phyloP scores from a whole-genome alignment of 2,888 invertebrate genomes.

The Helobdella robusta region DNA sequence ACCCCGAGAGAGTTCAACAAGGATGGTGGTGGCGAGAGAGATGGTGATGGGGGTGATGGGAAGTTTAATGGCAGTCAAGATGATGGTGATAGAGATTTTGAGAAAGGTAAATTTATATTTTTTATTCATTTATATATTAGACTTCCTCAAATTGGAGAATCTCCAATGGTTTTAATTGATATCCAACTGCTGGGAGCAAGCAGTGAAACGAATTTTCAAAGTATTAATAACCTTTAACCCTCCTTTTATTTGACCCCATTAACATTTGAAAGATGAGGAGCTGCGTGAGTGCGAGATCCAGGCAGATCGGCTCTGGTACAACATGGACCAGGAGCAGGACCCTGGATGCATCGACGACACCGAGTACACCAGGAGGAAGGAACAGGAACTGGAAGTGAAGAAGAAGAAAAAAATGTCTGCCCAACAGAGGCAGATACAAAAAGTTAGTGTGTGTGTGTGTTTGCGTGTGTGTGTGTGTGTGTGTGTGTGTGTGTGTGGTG shows the following conservation, averaged over 20 bases:
- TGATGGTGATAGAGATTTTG: neutral
- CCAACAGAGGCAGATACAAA: slow-evolving; percentile 88
- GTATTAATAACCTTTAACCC: neutral
- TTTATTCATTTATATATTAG: too few species aligned
- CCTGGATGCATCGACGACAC: slow-evolving; percentile 1
- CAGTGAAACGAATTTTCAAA: too few species aligned
- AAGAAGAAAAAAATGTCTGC: slow-evolving; percentile 87
- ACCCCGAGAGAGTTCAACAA: slow-evolving; percentile 40
- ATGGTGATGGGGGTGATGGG: neutral
- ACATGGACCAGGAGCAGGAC: slow-evolving; percentile 65
- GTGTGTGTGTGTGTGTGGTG: too few species aligned
- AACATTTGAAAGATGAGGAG: slow-evolving; percentile 25
- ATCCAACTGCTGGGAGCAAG: too few species aligned
- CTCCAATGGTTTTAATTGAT: too few species aligned
- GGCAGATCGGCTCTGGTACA: slow-evolving; percentile 88
- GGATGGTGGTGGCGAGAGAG: slow-evolving; percentile 2
- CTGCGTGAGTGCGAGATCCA: slow-evolving; percentile 47
- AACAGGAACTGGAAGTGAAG: slow-evolving; percentile 78
- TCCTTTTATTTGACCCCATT: neutral
- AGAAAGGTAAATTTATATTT: too few species aligned
- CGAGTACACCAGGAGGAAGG: slow-evolving; percentile 84
- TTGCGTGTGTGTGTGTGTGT: neutral
- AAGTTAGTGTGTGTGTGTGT: slow-evolving; percentile 47
- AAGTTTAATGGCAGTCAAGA: neutral
- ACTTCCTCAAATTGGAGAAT: too few species aligned